phyloP scores from a whole-genome alignment of 2,888 invertebrate genomes.

The Agonopterix alstromeriana region DNA sequence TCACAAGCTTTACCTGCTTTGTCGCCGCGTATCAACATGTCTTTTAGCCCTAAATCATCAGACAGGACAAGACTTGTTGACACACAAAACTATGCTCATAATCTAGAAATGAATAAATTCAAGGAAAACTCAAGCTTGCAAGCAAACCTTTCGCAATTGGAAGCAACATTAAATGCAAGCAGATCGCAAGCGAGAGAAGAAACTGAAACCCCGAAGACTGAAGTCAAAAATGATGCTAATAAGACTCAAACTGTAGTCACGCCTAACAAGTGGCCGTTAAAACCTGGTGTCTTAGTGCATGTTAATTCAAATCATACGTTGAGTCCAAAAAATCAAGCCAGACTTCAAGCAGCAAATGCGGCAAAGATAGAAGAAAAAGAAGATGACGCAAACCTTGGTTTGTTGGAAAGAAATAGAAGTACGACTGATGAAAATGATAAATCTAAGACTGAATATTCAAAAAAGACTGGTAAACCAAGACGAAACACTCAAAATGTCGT shows the following conservation, averaged over 20 bases:
- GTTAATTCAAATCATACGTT: slow-evolving; percentile 88
- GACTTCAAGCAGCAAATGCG: slow-evolving; percentile 33
- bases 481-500: slow-evolving; percentile 47
- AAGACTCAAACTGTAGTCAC: slow-evolving; percentile 57
- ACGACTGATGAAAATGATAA: slow-evolving; percentile 25
- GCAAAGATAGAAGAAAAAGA: slow-evolving; percentile 30
- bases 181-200: slow-evolving; percentile 2
- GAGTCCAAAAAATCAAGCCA: slow-evolving; percentile 73
- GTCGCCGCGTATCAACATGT: slow-evolving; percentile 59
- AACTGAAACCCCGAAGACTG: slow-evolving; percentile 32
- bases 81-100: slow-evolving; percentile 34
- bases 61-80: slow-evolving; percentile 68
- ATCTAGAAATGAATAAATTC: slow-evolving; percentile 55
- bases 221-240: slow-evolving; percentile 36
- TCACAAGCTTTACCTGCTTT: slow-evolving; percentile 72
- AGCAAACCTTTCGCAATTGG: slow-evolving; percentile 43
- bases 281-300: slow-evolving; percentile 92
- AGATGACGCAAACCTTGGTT: slow-evolving; percentile 47
- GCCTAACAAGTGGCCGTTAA: slow-evolving; percentile 88
- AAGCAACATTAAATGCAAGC: slow-evolving; percentile 38
- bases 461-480: slow-evolving; percentile 54
- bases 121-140: slow-evolving; percentile 39
- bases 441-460: slow-evolving; percentile 50
- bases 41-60: slow-evolving; percentile 64
- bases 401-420: slow-evolving; percentile 55